A percentile compares a stretch with the other conserved stretches of the same genome.
These are phyloP conservation scores for Dromaius novaehollandiae DNA, from an alignment of 2,113 vertebrate species.

Conservation along the genomic window DNA sequence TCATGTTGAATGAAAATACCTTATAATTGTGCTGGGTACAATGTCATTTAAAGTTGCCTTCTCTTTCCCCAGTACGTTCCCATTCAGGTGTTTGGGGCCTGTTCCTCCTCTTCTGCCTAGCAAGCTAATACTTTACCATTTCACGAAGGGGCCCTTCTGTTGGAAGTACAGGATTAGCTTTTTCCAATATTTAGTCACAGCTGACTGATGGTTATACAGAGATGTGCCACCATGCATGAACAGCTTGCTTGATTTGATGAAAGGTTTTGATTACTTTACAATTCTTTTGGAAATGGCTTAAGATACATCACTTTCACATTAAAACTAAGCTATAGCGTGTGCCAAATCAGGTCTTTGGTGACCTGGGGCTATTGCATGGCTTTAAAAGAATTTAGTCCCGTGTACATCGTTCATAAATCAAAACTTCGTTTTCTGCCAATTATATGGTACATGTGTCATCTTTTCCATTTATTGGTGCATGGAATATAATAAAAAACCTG, in stretches of 20 bases:
- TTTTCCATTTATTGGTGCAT: background rate
- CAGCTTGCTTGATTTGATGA: background rate
- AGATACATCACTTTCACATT: rapidly evolving
- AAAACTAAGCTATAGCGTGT: background rate
- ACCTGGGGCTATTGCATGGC: background rate
- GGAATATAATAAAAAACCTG: rapidly evolving
- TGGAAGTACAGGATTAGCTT: background rate
- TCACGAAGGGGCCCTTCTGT: background rate
- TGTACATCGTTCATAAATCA: rapidly evolving
- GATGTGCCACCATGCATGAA: background rate
- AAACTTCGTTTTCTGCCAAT: background rate
- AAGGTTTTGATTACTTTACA: background rate
- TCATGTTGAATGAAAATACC: background rate
- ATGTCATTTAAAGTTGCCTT: background rate
- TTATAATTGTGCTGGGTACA: background rate
- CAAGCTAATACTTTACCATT: background rate
- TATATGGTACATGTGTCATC: rapidly evolving
- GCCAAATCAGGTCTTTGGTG: background rate
- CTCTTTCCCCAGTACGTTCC: rapidly evolving
- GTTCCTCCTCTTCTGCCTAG: rapidly evolving
- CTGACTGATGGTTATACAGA: background rate
- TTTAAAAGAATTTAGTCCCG: background rate
- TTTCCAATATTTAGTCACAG: background rate
- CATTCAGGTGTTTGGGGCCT: background rate
- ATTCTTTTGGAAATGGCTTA: background rate